Percentiles rank a stretch among this genome's conserved stretches.
These are phyloP conservation scores for Danio tinwini DNA, from an alignment of 2,797 vertebrate species.

Conservation along the genomic window DNA sequence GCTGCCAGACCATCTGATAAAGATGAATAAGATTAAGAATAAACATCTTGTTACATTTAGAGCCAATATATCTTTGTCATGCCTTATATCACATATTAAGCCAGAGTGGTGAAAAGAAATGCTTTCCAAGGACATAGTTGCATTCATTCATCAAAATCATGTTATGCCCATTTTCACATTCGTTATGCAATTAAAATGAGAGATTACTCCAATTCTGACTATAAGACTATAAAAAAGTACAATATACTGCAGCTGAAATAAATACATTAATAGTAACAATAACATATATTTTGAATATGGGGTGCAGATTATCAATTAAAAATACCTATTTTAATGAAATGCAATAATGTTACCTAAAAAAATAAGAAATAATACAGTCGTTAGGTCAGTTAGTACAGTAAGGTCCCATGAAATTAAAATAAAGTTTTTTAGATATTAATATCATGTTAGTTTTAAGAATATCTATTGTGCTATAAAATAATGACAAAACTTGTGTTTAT, in stretches of 20 bases:
- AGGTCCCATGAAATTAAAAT: too few relatives aligned
- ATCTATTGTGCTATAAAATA: too few relatives aligned
- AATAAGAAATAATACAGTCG: not conserved
- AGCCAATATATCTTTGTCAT: not conserved
- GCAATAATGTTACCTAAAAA: not conserved
- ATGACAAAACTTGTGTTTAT: too few relatives aligned
- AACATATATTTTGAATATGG: not conserved
- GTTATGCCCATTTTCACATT: conserved; percentile 53
- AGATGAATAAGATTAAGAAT: conserved; percentile 13
- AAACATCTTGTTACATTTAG: not conserved
- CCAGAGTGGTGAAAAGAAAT: conserved; percentile 44
- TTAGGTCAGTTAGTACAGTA: too few relatives aligned
- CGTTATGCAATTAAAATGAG: conserved; percentile 62
- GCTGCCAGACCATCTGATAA: conserved; percentile 85
- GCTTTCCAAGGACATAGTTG: conserved; percentile 28
- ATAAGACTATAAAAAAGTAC: not conserved
- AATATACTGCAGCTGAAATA: not conserved
- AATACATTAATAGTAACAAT: not conserved
- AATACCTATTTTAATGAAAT: not conserved
- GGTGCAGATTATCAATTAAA: not conserved
- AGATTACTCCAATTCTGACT: conserved; percentile 45
- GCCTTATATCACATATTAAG: not conserved
- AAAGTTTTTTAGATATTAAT: too few relatives aligned
- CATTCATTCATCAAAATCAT: conserved; percentile 63
- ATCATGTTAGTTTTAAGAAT: too few relatives aligned